Conservation (phyloP, 2,797 vertebrate species). For the Alfaro cultratus region DNA sequence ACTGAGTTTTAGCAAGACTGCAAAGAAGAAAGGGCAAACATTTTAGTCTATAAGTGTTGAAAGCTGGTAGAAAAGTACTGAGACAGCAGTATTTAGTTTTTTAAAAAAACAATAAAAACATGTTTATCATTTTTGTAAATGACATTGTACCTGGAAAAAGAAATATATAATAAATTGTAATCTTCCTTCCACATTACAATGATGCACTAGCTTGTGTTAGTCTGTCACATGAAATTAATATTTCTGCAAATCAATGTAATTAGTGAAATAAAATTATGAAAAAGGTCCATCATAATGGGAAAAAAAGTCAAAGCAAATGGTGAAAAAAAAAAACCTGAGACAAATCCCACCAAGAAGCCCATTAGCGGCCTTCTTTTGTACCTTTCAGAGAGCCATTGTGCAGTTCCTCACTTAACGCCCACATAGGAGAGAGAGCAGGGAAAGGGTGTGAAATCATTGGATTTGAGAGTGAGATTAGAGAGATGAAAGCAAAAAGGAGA, state of each 20-base stretch:
- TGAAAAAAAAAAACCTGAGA: conserved; percentile 7
- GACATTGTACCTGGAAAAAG: background rate
- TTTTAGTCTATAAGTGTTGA: background rate
- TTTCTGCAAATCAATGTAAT: background rate
- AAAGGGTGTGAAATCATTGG: conserved; percentile 32
- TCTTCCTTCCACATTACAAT: background rate
- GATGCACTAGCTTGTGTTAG: background rate
- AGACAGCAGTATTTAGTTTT: background rate
- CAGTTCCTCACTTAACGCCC: conserved; percentile 32
- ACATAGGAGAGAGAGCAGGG: conserved; percentile 21
- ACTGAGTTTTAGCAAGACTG: background rate
- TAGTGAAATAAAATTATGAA: background rate
- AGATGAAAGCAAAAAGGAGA: conserved; percentile 16
- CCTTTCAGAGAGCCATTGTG: conserved; percentile 30
- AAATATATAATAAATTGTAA: background rate
- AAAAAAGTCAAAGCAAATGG: conserved; percentile 18
- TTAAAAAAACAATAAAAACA: background rate
- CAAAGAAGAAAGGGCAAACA: background rate
- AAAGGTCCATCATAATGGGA: conserved; percentile 8
- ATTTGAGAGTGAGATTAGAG: conserved; percentile 24
- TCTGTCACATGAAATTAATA: background rate
- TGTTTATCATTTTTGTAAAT: background rate
- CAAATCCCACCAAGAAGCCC: conserved; percentile 33
- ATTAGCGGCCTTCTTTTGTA: conserved; percentile 38
- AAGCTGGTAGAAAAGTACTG: background rate